These are phyloP conservation scores for Drosophila pruinosa DNA, from an alignment of 1,140 invertebrate species.

Conservation along the genomic window DNA sequence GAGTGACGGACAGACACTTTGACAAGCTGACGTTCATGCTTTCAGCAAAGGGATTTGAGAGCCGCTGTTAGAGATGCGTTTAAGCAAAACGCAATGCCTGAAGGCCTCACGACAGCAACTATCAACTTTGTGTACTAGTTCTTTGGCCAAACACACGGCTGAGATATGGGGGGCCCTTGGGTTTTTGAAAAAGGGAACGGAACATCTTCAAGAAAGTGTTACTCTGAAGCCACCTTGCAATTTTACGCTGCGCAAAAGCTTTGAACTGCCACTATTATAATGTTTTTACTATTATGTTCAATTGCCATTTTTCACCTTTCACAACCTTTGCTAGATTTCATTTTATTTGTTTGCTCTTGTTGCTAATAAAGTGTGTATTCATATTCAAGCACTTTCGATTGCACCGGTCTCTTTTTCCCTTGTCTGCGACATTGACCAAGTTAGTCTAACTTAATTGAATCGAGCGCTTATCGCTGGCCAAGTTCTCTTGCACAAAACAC, in stretches of 20 bases:
- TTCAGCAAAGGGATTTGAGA: constrained; percentile 14
- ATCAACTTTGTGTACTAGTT: background rate
- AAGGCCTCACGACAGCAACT: constrained; percentile 4
- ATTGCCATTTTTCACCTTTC: background rate
- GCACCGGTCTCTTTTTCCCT: background rate
- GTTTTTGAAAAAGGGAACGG: background rate
- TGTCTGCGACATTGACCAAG: constrained; percentile 23
- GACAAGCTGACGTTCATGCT: constrained; percentile 50
- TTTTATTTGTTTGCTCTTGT: background rate
- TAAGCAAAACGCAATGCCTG: constrained; percentile 52
- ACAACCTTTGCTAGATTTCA: background rate
- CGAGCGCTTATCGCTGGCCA: constrained; percentile 29
- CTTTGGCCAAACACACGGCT: background rate
- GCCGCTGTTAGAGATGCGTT: constrained; percentile 21
- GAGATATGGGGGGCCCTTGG: background rate
- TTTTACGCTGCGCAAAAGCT: too few species aligned
- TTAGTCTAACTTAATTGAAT: constrained; percentile 51
- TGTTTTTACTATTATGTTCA: background rate
- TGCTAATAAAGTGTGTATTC: background rate
- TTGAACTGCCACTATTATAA: background rate
- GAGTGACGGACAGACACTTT: constrained; percentile 35
- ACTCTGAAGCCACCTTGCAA: background rate
- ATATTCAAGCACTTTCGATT: background rate
- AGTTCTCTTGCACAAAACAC: background rate
- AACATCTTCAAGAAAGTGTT: background rate